Conservation (phyloP, 2,113 vertebrate species). For the Clarias magur region DNA sequence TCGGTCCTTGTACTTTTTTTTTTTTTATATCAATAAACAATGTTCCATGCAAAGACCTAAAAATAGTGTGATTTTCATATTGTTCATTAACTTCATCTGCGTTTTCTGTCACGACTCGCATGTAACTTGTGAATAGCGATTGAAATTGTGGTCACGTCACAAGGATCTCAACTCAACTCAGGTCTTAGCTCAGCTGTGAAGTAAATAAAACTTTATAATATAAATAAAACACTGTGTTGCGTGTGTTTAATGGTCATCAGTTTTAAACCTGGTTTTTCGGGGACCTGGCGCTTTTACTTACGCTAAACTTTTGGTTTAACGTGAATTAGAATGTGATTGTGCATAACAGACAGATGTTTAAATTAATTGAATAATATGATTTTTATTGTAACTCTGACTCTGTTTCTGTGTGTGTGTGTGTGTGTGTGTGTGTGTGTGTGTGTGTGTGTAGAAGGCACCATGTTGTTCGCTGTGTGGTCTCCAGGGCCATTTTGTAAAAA, state of each 20-base stretch:
- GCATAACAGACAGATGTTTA: background rate
- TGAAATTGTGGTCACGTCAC: background rate
- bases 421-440: slow-evolving; percentile 44
- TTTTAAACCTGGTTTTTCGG: background rate
- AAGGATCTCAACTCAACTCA: too few species aligned
- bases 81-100: too few species aligned
- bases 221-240: background rate
- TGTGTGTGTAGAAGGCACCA: slow-evolving; percentile 74
- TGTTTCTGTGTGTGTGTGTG: background rate
- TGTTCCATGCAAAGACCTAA: too few species aligned
- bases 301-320: background rate
- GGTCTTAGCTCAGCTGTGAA: background rate
- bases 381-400: background rate
- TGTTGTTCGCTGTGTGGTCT: slow-evolving; percentile 84
- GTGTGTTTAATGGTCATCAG: background rate
- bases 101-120: background rate
- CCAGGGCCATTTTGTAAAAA: slow-evolving; percentile 72
- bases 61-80: too few species aligned
- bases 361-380: background rate
- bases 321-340: background rate
- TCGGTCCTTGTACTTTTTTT: too few species aligned
- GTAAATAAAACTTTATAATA: too few species aligned
- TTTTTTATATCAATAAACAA: too few species aligned
- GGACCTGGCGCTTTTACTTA: background rate
- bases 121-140: background rate